Evolutionary conservation across 2,888 invertebrate species (phyloP).

Genomic region (Trisateles emortualis): DNA sequence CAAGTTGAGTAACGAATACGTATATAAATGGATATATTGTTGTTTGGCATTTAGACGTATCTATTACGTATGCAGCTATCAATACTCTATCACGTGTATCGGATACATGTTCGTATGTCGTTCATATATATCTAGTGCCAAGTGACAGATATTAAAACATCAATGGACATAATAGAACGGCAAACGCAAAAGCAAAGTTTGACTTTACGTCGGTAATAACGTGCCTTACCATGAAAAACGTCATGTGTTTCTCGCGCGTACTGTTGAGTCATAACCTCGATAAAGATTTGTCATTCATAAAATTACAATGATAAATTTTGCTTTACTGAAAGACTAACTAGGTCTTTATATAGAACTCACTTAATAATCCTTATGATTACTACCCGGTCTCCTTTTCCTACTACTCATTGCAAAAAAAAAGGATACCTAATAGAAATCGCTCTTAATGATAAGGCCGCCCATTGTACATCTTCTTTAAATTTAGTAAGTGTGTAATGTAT

Average conservation of each 20-base stretch:
- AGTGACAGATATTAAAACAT: conserved; percentile 51
- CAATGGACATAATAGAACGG: conserved; percentile 53
- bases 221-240: conserved; percentile 38
- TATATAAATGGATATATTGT: conserved; percentile 26
- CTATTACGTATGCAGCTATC: conserved; percentile 37
- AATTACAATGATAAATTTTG: conserved; percentile 61
- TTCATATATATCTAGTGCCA: conserved; percentile 54
- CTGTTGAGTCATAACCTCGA: conserved; percentile 71
- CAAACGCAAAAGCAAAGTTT: conserved; percentile 56
- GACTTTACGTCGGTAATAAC: conserved; percentile 44
- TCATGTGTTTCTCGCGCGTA: conserved; percentile 62
- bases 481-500: no score
- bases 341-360: no score
- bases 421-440: no score
- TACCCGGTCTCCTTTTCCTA: no score
- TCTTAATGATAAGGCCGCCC: no score
- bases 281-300: conserved; percentile 77
- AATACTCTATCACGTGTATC: conserved; percentile 32
- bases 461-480: no score
- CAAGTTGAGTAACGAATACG: conserved; percentile 13
- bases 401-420: no score
- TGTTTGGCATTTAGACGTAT: conserved; percentile 29
- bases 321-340: neutral
- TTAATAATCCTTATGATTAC: no score
- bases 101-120: conserved; percentile 24